Conservation (phyloP, 2,888 invertebrate species). For the Allygus modestus region DNA sequence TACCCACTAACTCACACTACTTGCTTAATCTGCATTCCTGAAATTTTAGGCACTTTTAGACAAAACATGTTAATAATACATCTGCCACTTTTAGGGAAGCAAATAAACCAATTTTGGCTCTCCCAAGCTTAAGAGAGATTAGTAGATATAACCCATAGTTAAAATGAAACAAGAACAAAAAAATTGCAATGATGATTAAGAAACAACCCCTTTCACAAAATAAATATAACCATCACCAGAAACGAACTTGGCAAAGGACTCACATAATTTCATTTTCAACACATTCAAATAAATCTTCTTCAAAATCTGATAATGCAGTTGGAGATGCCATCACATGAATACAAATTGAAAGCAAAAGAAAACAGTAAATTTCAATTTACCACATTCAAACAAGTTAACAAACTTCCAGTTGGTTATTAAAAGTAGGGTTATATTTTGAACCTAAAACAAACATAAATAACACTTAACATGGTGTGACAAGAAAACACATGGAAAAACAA, state of each 20-base stretch:
- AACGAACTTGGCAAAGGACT: neutral
- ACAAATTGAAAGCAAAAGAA: neutral
- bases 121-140: no score
- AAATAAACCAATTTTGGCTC: no score
- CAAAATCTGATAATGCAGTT: constrained; percentile 13
- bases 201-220: no score
- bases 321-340: constrained; percentile 2
- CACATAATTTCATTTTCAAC: constrained; percentile 24
- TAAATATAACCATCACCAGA: neutral
- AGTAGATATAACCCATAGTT: no score
- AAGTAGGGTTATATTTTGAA: neutral
- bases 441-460: constrained; percentile 41
- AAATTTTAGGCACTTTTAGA: no score
- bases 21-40: no score
- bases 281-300: constrained; percentile 20
- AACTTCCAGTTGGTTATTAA: neutral
- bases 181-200: no score
- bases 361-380: neutral
- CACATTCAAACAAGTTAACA: neutral
- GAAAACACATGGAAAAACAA: neutral
- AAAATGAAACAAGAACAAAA: no score
- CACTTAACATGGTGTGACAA: constrained; percentile 11
- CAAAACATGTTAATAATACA: no score
- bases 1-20: no score
- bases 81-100: no score